phyloP scores from a whole-genome alignment of 2,888 invertebrate genomes.

The Atrina japonica region DNA sequence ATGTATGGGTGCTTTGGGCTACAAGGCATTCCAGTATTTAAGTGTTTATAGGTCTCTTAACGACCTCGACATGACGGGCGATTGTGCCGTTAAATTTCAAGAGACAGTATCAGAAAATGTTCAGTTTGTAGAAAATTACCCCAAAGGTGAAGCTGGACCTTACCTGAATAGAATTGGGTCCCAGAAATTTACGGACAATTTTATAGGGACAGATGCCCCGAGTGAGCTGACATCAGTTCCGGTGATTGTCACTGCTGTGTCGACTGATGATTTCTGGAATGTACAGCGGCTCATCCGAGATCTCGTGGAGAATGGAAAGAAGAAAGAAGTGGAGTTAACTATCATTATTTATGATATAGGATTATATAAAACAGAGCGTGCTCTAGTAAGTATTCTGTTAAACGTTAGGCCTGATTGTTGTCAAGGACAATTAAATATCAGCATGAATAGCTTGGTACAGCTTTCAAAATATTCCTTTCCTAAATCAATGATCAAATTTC shows the following conservation, averaged over 20 bases:
- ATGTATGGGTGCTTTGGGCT: slow-evolving; percentile 36
- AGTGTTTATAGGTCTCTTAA: slow-evolving; percentile 49
- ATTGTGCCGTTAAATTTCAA: slow-evolving; percentile 51
- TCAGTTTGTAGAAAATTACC: slow-evolving; percentile 54
- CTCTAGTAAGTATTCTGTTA: slow-evolving; percentile 65
- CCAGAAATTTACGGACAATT: slow-evolving; percentile 48
- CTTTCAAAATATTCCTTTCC: too few species aligned
- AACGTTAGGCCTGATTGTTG: not conserved
- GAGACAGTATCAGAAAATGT: slow-evolving; percentile 53
- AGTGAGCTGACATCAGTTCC: slow-evolving; percentile 55
- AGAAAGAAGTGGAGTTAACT: slow-evolving; percentile 46
- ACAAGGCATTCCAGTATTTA: slow-evolving; percentile 51
- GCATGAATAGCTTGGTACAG: not conserved
- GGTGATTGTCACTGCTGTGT: slow-evolving; percentile 66
- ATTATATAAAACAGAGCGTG: slow-evolving; percentile 55
- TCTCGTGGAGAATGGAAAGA: slow-evolving; percentile 53
- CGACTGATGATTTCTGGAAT: slow-evolving; percentile 61
- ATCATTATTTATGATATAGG: slow-evolving; percentile 70
- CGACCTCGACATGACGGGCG: slow-evolving; percentile 41
- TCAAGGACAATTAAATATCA: not conserved
- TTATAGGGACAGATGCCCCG: slow-evolving; percentile 57
- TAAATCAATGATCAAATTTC: too few species aligned
- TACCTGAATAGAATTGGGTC: slow-evolving; percentile 63
- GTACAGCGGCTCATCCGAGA: slow-evolving; percentile 66
- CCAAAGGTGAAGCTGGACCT: slow-evolving; percentile 63